These are phyloP conservation scores for Zosterops japonicus DNA, from an alignment of 2,113 vertebrate species.

Conservation along the genomic window DNA sequence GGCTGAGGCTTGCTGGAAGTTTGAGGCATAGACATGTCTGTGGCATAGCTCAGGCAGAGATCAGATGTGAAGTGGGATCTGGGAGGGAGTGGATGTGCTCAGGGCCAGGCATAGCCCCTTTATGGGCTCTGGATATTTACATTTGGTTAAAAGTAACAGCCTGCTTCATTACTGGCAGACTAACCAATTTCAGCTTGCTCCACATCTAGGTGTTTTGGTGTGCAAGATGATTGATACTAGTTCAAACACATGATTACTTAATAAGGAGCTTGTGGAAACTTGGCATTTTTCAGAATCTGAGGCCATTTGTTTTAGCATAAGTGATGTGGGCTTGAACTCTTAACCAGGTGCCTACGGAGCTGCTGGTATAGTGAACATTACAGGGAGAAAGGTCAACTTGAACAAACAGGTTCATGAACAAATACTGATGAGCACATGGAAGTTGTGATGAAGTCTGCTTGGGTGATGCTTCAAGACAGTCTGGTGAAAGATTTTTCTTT, in stretches of 20 bases:
- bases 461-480: background rate
- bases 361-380: background rate
- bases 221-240: background rate
- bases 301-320: background rate
- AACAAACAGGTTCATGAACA: background rate
- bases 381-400: background rate
- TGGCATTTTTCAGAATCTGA: background rate
- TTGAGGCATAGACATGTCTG: background rate
- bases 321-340: background rate
- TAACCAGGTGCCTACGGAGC: background rate
- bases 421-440: background rate
- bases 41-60: rapidly evolving
- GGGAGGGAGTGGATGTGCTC: background rate
- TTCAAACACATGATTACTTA: background rate
- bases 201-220: background rate
- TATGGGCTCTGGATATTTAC: background rate
- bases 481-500: background rate
- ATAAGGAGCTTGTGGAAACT: background rate
- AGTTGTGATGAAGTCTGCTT: background rate
- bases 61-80: background rate
- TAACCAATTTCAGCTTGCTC: background rate
- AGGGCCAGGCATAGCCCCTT: background rate
- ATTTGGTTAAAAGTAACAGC: background rate
- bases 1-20: background rate
- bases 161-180: background rate